Conservation (phyloP, 2,888 invertebrate species). For the Drosophila pseudotakahashii region DNA sequence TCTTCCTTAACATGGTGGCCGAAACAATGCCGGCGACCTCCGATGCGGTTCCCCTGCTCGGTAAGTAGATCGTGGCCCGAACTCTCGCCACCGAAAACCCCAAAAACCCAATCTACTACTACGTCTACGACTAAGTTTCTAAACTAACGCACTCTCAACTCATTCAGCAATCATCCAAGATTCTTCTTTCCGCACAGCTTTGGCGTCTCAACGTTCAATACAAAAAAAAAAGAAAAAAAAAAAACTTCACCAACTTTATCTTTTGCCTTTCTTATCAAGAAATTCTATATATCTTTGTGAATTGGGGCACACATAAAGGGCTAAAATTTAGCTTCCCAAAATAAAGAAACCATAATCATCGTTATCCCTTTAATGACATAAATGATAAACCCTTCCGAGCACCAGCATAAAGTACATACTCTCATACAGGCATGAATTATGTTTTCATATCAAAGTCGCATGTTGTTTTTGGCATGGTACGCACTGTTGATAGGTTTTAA, state of each 20-base stretch:
- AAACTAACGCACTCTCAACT: conserved; percentile 45
- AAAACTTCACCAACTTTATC: conserved; percentile 14
- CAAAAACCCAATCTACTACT: neutral
- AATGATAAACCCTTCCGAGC: neutral
- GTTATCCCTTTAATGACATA: conserved; percentile 6
- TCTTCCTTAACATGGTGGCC: conserved; percentile 99
- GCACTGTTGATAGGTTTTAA: too few relatives aligned
- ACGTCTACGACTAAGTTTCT: conserved; percentile 26
- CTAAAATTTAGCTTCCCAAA: conserved; percentile 22
- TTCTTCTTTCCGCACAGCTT: conserved; percentile 65
- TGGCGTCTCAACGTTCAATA: conserved; percentile 27
- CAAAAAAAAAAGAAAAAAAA: neutral
- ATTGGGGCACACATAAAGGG: conserved; percentile 35
- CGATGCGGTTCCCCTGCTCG: conserved; percentile 94
- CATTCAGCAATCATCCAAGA: conserved; percentile 60
- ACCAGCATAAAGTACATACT: conserved; percentile 11
- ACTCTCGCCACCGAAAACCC: neutral
- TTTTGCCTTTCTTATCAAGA: conserved; percentile 15
- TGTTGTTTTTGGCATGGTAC: conserved; percentile 7
- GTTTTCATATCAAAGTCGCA: neutral
- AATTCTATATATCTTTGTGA: conserved; percentile 15
- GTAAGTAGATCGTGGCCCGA: conserved; percentile 84
- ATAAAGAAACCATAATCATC: conserved; percentile 19
- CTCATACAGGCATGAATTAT: neutral
- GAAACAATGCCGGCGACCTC: conserved; percentile 99